Evolutionary conservation across 1,140 invertebrate genomes (phyloP).

Genomic region (Paraescarpia echinospica): DNA sequence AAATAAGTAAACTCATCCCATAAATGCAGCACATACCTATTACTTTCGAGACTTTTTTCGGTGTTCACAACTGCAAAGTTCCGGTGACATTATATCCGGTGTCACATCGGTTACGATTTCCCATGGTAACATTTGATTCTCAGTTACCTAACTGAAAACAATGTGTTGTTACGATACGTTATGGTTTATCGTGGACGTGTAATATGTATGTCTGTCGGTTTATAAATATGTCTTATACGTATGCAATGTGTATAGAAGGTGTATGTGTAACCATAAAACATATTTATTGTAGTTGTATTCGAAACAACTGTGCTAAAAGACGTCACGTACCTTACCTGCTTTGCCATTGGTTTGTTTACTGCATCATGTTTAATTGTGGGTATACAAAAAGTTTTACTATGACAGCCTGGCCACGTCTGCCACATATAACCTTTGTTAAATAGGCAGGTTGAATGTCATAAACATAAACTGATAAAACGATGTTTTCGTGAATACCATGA

Average conservation of each 20-base stretch:
- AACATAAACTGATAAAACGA: neutral
- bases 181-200: neutral
- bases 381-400: neutral
- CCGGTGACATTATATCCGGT: neutral
- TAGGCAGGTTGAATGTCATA: neutral
- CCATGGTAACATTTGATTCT: neutral
- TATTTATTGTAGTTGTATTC: neutral
- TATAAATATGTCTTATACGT: neutral
- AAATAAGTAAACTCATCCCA: neutral
- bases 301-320: neutral
- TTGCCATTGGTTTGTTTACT: no score
- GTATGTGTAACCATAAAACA: neutral
- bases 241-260: neutral
- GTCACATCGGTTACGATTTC: neutral
- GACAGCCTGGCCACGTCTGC: neutral
- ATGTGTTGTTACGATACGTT: neutral
- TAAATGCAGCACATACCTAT: neutral
- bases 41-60: constrained; percentile 5
- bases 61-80: neutral
- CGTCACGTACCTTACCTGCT: no score
- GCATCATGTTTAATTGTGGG: no score
- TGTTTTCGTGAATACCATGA: neutral
- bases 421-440: neutral
- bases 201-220: no score
- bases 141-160: neutral